Conservation (phyloP, 2,888 invertebrate species). For the Argyra leucocephala region DNA sequence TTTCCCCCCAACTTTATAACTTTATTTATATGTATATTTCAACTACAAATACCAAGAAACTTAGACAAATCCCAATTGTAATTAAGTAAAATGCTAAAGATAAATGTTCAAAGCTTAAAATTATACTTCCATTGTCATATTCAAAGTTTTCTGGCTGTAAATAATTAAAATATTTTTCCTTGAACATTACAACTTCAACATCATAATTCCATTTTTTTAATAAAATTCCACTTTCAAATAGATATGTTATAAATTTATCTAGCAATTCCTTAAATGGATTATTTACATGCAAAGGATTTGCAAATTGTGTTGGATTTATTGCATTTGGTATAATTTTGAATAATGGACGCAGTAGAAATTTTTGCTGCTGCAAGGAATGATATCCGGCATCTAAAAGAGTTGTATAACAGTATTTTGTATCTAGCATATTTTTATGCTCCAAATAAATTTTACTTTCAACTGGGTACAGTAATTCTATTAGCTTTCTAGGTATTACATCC, state of each 20-base stretch:
- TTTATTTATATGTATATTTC: too few relatives aligned
- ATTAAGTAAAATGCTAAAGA: background rate
- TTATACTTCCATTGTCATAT: background rate
- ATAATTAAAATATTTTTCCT: background rate
- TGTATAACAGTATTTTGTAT: background rate
- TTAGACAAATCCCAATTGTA: background rate
- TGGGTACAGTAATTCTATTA: background rate
- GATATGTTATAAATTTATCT: background rate
- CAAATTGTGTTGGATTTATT: constrained; percentile 3
- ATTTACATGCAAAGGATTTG: background rate
- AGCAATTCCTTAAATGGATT: background rate
- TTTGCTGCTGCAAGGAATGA: background rate
- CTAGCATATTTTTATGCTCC: background rate
- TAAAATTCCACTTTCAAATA: background rate
- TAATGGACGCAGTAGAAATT: background rate
- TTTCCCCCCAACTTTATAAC: too few relatives aligned
- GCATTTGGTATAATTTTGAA: background rate
- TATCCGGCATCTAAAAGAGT: background rate
- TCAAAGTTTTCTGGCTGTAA: background rate
- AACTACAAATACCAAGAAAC: background rate
- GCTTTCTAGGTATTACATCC: background rate
- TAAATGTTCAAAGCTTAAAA: background rate
- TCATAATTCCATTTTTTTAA: background rate
- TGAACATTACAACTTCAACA: background rate
- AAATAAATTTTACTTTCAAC: background rate